Evolutionary conservation across 1,140 invertebrate species (phyloP).

Genomic region (Drosophila athabasca): DNA sequence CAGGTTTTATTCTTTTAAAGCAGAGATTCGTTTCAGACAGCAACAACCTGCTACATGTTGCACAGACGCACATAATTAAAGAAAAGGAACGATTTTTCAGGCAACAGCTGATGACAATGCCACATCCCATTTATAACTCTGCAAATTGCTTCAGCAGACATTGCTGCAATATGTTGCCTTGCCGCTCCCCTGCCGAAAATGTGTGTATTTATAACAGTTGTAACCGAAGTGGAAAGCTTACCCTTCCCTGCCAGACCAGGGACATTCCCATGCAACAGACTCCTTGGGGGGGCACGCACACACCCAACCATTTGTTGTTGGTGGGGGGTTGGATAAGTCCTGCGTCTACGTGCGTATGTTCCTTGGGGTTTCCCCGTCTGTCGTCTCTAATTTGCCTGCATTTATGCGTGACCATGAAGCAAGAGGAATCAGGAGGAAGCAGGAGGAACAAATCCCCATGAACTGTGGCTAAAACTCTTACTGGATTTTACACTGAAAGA

Average conservation of each 20-base stretch:
- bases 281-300: too few relatives aligned
- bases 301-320: too few relatives aligned
- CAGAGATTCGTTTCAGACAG: slow-evolving; percentile 30
- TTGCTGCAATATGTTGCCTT: slow-evolving; percentile 70
- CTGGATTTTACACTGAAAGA: too few relatives aligned
- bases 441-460: slow-evolving; percentile 16
- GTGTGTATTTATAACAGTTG: slow-evolving; percentile 63
- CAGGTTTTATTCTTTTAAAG: slow-evolving; percentile 48
- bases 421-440: too few relatives aligned
- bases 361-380: slow-evolving; percentile 8
- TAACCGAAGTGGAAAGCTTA: slow-evolving; percentile 34
- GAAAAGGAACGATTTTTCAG: slow-evolving; percentile 4
- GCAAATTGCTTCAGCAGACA: slow-evolving; percentile 68
- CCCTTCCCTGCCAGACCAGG: slow-evolving; percentile 12
- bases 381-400: slow-evolving; percentile 75
- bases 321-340: slow-evolving; percentile 25
- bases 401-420: slow-evolving; percentile 80
- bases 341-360: slow-evolving; percentile 51
- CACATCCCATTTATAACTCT: slow-evolving; percentile 61
- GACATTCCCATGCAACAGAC: slow-evolving; percentile 68
- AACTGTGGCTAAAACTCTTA: slow-evolving; percentile 5
- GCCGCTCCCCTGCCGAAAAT: slow-evolving; percentile 39
- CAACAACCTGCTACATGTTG: slow-evolving; percentile 58
- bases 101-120: slow-evolving; percentile 69
- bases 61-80: slow-evolving; percentile 67